Conservation (phyloP, 2,113 vertebrate species). For the Upupa epops region DNA sequence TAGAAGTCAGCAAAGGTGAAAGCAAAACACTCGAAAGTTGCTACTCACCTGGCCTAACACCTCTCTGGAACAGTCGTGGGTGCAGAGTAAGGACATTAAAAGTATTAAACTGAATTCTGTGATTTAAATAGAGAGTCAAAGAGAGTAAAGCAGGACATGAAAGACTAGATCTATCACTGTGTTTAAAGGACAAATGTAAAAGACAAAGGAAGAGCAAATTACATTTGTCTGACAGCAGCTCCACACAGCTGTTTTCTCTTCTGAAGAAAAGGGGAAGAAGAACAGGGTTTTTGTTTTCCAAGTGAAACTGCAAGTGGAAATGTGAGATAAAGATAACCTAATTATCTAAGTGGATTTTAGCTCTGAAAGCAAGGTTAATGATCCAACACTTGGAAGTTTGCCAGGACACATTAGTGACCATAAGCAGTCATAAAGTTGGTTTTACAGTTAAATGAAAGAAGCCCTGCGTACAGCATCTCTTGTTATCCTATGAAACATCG, state of each 20-base stretch:
- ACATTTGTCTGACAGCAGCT: background rate
- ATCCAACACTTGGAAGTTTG: constrained; percentile 23
- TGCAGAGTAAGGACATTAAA: background rate
- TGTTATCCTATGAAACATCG: background rate
- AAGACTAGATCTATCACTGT: background rate
- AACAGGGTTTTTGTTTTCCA: background rate
- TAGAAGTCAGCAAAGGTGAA: background rate
- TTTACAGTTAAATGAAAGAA: constrained; percentile 3
- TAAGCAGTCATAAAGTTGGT: constrained; percentile 8
- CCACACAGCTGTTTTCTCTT: constrained; percentile 1
- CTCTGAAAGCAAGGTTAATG: constrained; percentile 56
- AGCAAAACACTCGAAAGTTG: background rate
- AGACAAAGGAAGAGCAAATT: background rate
- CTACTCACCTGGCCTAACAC: background rate
- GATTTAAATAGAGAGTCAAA: background rate
- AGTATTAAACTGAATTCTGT: background rate
- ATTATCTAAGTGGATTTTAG: constrained; percentile 45
- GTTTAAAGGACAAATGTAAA: background rate
- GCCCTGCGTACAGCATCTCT: background rate
- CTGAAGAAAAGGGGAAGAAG: background rate
- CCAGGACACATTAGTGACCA: constrained; percentile 54
- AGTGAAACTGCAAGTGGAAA: constrained; percentile 45
- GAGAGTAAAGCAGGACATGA: background rate
- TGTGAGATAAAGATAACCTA: constrained; percentile 52
- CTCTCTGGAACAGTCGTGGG: background rate